A percentile compares a stretch with the other conserved stretches of the same genome.
phyloP scores from a whole-genome alignment of 2,888 invertebrate genomes.

The Shargacucullia verbasci region DNA sequence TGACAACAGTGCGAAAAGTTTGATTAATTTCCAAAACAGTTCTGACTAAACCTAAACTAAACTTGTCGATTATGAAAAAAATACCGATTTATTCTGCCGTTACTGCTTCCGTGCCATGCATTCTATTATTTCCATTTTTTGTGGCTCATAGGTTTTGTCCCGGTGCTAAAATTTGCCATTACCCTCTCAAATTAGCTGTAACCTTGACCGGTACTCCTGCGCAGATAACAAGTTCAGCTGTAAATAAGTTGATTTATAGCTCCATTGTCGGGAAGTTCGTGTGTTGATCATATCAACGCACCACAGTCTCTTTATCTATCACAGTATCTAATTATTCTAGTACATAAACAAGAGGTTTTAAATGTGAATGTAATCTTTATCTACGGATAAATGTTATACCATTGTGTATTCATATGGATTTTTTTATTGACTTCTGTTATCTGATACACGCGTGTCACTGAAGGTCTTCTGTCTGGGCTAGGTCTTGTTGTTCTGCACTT shows the following conservation, averaged over 20 bases:
- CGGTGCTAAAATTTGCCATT: background rate
- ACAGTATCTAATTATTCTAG: background rate
- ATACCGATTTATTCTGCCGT: too few relatives aligned
- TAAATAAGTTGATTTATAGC: background rate
- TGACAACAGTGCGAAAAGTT: too few relatives aligned
- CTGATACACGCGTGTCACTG: background rate
- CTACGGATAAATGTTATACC: slow-evolving; percentile 8
- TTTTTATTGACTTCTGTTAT: background rate
- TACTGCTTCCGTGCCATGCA: too few relatives aligned
- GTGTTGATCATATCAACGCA: background rate
- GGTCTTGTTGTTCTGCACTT: background rate
- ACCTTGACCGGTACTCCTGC: slow-evolving; percentile 3
- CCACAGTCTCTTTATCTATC: slow-evolving; percentile 1
- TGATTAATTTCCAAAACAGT: too few relatives aligned
- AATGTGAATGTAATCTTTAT: slow-evolving; percentile 29
- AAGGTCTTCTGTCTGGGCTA: background rate
- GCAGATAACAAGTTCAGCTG: slow-evolving; percentile 13
- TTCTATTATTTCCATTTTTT: too few relatives aligned
- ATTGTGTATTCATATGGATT: slow-evolving; percentile 4
- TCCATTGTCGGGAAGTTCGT: slow-evolving; percentile 7
- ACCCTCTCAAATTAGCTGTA: slow-evolving; percentile 12
- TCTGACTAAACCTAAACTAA: too few relatives aligned
- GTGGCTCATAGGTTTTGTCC: too few relatives aligned
- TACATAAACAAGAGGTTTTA: slow-evolving; percentile 2
- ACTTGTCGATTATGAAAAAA: too few relatives aligned